phyloP scores from a whole-genome alignment of 2,113 vertebrate species.

The Copsychus sechellarum region DNA sequence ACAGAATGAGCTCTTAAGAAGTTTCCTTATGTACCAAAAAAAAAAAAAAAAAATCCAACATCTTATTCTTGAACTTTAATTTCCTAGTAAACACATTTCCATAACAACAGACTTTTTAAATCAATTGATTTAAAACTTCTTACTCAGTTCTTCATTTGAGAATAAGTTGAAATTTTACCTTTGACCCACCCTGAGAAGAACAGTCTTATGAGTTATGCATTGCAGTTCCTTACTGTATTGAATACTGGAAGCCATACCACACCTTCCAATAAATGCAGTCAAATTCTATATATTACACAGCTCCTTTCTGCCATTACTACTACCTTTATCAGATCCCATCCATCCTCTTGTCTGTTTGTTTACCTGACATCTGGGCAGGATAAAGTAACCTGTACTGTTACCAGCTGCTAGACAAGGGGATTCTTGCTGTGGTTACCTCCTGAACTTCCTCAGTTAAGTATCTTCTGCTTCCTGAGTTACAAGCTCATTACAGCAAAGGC shows the following conservation, averaged over 20 bases:
- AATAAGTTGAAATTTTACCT: background rate
- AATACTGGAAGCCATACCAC: background rate
- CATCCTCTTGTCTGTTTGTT: background rate
- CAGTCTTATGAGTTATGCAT: background rate
- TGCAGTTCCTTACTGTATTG: background rate
- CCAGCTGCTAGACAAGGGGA: background rate
- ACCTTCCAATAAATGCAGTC: background rate
- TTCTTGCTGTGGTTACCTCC: background rate
- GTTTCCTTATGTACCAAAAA: background rate
- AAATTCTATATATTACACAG: background rate
- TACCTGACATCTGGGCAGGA: background rate
- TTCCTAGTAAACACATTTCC: background rate
- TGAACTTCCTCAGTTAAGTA: background rate
- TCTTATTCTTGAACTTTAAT: background rate
- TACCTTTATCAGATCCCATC: background rate
- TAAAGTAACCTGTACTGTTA: background rate
- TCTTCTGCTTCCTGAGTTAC: background rate
- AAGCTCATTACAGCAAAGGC: background rate
- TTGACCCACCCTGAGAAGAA: background rate
- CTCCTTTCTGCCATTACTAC: background rate
- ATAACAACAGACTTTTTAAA: background rate
- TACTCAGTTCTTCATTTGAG: background rate
- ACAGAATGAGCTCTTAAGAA: background rate
- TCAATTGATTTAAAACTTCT: background rate
- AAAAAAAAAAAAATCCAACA: background rate